phyloP scores from a whole-genome alignment of 1,140 invertebrate species.

The Octopus bimaculoides region DNA sequence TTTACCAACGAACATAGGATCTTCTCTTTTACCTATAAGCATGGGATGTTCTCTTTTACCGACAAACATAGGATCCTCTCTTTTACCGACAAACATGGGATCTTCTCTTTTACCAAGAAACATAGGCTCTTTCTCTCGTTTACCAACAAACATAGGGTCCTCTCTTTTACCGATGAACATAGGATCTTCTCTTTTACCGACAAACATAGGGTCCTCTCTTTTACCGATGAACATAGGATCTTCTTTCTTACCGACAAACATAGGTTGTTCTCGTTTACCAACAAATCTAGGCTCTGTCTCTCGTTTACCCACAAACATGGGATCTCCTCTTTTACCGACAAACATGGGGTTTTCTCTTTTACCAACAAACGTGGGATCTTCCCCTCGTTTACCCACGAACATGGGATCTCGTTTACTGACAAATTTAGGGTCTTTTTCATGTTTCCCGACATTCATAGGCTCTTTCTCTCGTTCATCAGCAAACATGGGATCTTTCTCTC shows the following conservation, averaged over 20 bases:
- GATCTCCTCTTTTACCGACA: slow-evolving; percentile 19
- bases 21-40: not conserved
- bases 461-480: not conserved
- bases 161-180: slow-evolving; percentile 13
- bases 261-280: slow-evolving; percentile 20
- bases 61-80: not conserved
- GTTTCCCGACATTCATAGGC: not conserved
- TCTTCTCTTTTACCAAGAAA: not conserved
- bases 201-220: slow-evolving; percentile 18
- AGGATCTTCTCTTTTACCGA: slow-evolving; percentile 13
- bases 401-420: slow-evolving; percentile 9
- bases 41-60: not conserved
- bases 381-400: slow-evolving; percentile 17
- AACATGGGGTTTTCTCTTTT: slow-evolving; percentile 23
- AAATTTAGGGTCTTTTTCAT: not conserved
- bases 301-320: slow-evolving; percentile 26
- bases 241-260: slow-evolving; percentile 25
- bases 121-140: not conserved
- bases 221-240: slow-evolving; percentile 21
- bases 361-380: slow-evolving; percentile 9
- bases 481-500: not conserved
- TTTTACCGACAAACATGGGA: not conserved
- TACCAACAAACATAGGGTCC: not conserved
- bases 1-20: not conserved
- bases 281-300: slow-evolving; percentile 16